Percentiles rank a stretch among this genome's conserved stretches.
phyloP scores from a whole-genome alignment of 2,113 vertebrate genomes.

The Psophia crepitans region DNA sequence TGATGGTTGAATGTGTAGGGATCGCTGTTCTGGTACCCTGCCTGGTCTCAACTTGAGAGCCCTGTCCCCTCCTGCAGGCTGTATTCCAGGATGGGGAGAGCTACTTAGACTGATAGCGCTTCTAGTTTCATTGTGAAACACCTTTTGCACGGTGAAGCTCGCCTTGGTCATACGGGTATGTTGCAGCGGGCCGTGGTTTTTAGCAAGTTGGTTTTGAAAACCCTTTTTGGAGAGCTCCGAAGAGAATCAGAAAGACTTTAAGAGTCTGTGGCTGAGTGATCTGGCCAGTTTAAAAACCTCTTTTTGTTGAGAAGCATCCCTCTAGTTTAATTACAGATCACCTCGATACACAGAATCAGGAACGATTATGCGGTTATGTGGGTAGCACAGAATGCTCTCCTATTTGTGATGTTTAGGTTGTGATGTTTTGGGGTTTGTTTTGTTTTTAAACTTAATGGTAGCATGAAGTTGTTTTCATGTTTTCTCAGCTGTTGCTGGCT shows the following conservation, averaged over 20 bases:
- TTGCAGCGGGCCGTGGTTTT: background rate
- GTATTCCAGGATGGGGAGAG: background rate
- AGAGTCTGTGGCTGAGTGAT: background rate
- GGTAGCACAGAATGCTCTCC: background rate
- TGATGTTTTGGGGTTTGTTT: background rate
- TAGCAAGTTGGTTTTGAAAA: background rate
- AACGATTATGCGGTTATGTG: background rate
- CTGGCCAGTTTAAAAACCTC: background rate
- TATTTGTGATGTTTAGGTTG: rapidly evolving
- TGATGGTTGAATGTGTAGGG: rapidly evolving
- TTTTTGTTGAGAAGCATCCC: background rate
- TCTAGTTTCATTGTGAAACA: background rate
- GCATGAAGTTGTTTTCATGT: background rate
- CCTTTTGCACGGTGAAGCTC: rapidly evolving
- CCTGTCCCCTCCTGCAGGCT: background rate
- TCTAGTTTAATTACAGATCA: background rate
- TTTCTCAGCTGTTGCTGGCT: background rate
- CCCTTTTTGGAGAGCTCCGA: background rate
- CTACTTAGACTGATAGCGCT: rapidly evolving
- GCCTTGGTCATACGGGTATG: rapidly evolving
- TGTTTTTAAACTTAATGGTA: background rate
- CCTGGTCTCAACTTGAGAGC: background rate
- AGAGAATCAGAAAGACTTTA: background rate
- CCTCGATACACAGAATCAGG: background rate
- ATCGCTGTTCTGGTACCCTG: background rate